Conservation (phyloP, 2,888 invertebrate species). For the Melitaea athalia region DNA sequence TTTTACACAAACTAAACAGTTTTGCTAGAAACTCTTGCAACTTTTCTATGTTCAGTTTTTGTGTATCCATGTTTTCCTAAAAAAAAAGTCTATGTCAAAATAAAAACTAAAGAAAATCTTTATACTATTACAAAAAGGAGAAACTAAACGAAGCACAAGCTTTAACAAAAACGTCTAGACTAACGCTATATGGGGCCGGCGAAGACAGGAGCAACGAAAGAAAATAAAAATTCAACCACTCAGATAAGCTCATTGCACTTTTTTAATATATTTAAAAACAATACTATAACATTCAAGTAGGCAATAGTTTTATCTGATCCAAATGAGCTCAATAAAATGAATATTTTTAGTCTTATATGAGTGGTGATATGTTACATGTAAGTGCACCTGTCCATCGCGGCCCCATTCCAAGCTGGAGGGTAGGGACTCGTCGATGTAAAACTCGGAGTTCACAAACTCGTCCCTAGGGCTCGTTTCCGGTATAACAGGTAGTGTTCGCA, state of each 20-base stretch:
- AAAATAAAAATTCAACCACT: slow-evolving; percentile 53
- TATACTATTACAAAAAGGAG: slow-evolving; percentile 54
- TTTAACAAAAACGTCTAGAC: slow-evolving; percentile 36
- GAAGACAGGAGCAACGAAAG: slow-evolving; percentile 75
- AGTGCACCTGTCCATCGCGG: slow-evolving; percentile 78
- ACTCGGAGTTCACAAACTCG: slow-evolving; percentile 91
- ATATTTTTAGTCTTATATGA: slow-evolving; percentile 34
- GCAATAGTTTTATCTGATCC: too few species aligned
- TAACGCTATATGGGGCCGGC: slow-evolving; percentile 64
- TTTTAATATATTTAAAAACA: not conserved
- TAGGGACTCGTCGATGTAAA: slow-evolving; percentile 94
- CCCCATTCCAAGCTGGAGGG: slow-evolving; percentile 91
- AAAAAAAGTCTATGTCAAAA: slow-evolving; percentile 49
- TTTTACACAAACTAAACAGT: slow-evolving; percentile 79
- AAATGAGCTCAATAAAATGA: too few species aligned
- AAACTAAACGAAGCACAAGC: slow-evolving; percentile 16
- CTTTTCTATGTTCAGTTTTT: slow-evolving; percentile 85
- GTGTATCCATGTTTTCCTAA: slow-evolving; percentile 88
- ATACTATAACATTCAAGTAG: too few species aligned
- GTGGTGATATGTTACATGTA: slow-evolving; percentile 43
- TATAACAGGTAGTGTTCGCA: slow-evolving; percentile 66
- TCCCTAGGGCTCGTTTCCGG: slow-evolving; percentile 50
- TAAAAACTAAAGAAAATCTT: not conserved
- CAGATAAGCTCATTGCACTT: slow-evolving; percentile 47
- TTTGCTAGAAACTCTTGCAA: slow-evolving; percentile 79